Conservation (phyloP, 2,113 vertebrate species). For the Tupaia chinensis region DNA sequence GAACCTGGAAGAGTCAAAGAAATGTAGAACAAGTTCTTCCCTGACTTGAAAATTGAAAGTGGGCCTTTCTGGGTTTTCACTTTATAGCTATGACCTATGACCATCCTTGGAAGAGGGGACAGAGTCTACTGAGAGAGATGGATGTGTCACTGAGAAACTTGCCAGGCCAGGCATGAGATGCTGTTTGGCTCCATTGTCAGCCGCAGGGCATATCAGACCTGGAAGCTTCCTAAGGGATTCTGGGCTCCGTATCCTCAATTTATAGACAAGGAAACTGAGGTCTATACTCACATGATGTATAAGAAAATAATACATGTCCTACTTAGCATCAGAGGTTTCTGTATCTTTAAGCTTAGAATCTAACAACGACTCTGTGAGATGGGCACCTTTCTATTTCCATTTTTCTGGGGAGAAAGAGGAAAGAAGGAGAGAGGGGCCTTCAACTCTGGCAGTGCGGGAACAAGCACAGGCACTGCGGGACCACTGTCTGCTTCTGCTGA, state of each 20-base stretch:
- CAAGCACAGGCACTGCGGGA: accelerated
- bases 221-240: not conserved
- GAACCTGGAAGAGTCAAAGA: not conserved
- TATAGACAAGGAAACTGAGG: not conserved
- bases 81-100: not conserved
- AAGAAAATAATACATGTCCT: not conserved
- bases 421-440: not conserved
- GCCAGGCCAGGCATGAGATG: not conserved
- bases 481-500: not conserved
- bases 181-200: not conserved
- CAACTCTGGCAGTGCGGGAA: not conserved
- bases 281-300: not conserved
- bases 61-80: not conserved
- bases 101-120: not conserved
- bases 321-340: not conserved
- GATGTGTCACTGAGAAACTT: not conserved
- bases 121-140: not conserved
- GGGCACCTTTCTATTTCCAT: not conserved
- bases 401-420: not conserved
- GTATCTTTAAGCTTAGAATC: not conserved
- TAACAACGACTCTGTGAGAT: not conserved
- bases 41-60: not conserved
- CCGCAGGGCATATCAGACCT: not conserved
- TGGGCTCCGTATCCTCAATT: not conserved
- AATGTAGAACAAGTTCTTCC: not conserved